Evolutionary conservation across 2,797 vertebrate genomes (phyloP).

Genomic region (Argyrosomus regius): DNA sequence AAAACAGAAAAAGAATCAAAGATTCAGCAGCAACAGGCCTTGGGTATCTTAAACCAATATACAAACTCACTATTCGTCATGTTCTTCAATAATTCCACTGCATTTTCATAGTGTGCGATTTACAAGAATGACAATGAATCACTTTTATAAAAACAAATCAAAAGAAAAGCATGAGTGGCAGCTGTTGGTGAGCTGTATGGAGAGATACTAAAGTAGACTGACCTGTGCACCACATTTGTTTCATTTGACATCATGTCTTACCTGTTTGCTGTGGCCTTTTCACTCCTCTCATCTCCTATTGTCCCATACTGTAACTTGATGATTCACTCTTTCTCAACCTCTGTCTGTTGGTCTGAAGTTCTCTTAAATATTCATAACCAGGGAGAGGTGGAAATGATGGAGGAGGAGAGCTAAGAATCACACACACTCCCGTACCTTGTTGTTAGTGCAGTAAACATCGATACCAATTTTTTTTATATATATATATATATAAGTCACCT

Average conservation of each 20-base stretch:
- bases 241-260: slow-evolving; percentile 22
- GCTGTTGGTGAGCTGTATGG: not conserved
- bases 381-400: slow-evolving; percentile 42
- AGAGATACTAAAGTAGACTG: slow-evolving; percentile 1
- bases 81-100: not conserved
- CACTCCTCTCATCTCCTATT: slow-evolving; percentile 17
- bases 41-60: not conserved
- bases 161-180: slow-evolving; percentile 14
- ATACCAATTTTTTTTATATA: not conserved
- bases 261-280: slow-evolving; percentile 28
- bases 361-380: slow-evolving; percentile 72
- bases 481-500: not conserved
- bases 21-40: not conserved
- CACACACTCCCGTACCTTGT: slow-evolving; percentile 8
- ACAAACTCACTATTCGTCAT: not conserved
- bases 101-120: not conserved
- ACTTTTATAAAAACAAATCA: not conserved
- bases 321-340: slow-evolving; percentile 7
- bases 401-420: slow-evolving; percentile 31
- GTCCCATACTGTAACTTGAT: slow-evolving; percentile 37
- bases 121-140: not conserved
- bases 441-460: not conserved
- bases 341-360: slow-evolving; percentile 55
- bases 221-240: too few species aligned
- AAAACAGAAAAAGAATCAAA: not conserved